phyloP scores from a whole-genome alignment of 92 coral and sea anemone species.

The Epizoanthus illoricatus region DNA sequence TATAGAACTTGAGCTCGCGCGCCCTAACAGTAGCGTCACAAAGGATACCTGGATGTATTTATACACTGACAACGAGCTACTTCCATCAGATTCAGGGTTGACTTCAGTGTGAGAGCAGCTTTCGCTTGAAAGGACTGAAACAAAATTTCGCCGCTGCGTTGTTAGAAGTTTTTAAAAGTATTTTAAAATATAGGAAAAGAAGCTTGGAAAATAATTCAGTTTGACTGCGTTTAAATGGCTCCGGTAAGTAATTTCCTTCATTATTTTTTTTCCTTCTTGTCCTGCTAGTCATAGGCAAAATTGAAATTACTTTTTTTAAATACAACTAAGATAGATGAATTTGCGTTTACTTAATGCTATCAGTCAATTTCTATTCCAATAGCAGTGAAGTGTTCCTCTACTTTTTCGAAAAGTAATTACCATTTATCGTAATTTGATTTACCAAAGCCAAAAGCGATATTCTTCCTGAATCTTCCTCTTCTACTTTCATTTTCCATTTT shows the following conservation, averaged over 20 bases:
- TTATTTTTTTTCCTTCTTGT: background rate
- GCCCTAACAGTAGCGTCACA: constrained; percentile 1
- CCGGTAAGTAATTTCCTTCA: background rate
- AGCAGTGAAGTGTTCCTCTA: too few species aligned
- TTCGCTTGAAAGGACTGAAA: background rate
- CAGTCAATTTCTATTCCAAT: too few species aligned
- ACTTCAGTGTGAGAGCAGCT: background rate
- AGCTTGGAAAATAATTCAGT: background rate
- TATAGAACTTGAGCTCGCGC: background rate
- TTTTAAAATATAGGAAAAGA: too few species aligned
- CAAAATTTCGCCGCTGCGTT: background rate
- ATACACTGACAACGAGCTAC: background rate
- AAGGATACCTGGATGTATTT: background rate
- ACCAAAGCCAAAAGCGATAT: too few species aligned
- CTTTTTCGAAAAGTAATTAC: too few species aligned
- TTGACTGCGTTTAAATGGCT: constrained; percentile 1
- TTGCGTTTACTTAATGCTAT: too few species aligned
- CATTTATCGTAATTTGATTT: too few species aligned
- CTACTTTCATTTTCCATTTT: too few species aligned
- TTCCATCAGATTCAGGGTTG: background rate
- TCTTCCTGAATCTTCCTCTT: too few species aligned
- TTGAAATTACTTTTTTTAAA: background rate
- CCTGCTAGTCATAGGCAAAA: too few species aligned
- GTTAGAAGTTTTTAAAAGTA: background rate
- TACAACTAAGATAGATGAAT: too few species aligned